phyloP scores from a whole-genome alignment of 2,888 invertebrate genomes.

The Patella depressa region DNA sequence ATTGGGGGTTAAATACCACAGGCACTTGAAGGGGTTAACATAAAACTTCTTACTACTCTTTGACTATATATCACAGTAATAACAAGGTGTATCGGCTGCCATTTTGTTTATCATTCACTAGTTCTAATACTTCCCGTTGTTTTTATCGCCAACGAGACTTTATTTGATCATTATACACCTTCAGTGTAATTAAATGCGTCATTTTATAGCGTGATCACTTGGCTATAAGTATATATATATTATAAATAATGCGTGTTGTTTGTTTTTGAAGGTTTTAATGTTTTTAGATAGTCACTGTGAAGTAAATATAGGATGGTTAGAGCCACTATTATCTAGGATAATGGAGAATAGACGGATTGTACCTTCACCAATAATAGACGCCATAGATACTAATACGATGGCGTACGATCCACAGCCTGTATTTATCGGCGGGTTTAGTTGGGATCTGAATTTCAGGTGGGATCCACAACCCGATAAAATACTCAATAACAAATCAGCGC shows the following conservation, averaged over 20 bases:
- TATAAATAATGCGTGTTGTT: background rate
- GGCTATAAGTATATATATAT: too few species aligned
- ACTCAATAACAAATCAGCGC: background rate
- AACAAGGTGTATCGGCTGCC: too few species aligned
- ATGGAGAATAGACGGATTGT: slow-evolving; percentile 77
- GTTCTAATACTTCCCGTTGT: too few species aligned
- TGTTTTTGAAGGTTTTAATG: slow-evolving; percentile 79
- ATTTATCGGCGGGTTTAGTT: slow-evolving; percentile 91
- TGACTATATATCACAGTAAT: too few species aligned
- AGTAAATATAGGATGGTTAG: slow-evolving; percentile 90
- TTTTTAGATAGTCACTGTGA: slow-evolving; percentile 97
- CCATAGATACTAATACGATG: slow-evolving; percentile 95
- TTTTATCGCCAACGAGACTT: too few species aligned
- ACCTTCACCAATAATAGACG: slow-evolving; percentile 91
- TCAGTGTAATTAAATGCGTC: too few species aligned
- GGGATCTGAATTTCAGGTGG: slow-evolving; percentile 97
- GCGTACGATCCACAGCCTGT: slow-evolving; percentile 89
- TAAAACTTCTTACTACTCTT: too few species aligned
- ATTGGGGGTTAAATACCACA: too few species aligned
- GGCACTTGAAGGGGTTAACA: too few species aligned
- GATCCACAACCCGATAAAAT: slow-evolving; percentile 80
- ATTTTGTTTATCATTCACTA: too few species aligned
- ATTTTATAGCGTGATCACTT: too few species aligned
- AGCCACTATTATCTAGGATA: slow-evolving; percentile 85
- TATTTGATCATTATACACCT: too few species aligned